Percentiles rank a stretch among this genome's conserved stretches.
Evolutionary conservation across 1,140 invertebrate species (phyloP).

Genomic region (Phymastichus coffea): DNA sequence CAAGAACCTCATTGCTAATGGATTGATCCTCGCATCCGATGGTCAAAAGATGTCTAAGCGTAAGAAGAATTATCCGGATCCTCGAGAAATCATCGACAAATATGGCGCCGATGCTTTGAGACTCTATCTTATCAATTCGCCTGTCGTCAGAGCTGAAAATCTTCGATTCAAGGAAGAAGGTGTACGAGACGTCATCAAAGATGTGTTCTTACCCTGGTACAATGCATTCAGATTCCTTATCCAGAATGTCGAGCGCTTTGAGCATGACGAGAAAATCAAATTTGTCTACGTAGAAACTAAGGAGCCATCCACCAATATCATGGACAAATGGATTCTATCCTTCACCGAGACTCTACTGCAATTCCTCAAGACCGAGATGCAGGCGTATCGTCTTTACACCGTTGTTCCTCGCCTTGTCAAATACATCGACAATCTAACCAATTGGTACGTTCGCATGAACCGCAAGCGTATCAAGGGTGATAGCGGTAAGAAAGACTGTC

Average conservation of each 20-base stretch:
- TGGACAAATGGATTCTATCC: conserved; percentile 97
- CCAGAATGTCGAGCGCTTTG: conserved; percentile 86
- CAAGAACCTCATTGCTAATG: conserved; percentile 96
- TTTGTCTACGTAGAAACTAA: conserved; percentile 67
- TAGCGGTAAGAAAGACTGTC: conserved; percentile 72
- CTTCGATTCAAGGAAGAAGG: conserved; percentile 96
- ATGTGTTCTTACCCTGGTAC: conserved; percentile 98
- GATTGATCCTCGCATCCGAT: conserved; percentile 91
- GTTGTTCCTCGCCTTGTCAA: conserved; percentile 92
- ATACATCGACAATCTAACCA: conserved; percentile 97
- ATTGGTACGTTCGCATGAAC: conserved; percentile 99
- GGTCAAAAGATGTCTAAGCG: conserved; percentile 99
- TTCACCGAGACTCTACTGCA: conserved; percentile 90
- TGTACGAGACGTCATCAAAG: conserved; percentile 93
- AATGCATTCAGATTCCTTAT: conserved; percentile 96
- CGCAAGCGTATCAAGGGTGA: conserved; percentile 91
- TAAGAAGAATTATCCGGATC: conserved; percentile 99
- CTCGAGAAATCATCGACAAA: conserved; percentile 85
- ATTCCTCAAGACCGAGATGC: conserved; percentile 93
- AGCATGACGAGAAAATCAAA: conserved; percentile 66
- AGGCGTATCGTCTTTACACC: conserved; percentile 90
- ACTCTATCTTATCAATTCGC: conserved; percentile 97
- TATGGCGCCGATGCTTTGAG: conserved; percentile 97
- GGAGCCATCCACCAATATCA: conserved; percentile 72
- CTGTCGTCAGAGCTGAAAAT: conserved; percentile 96